Base-by-base conservation (phyloP, 2,113 vertebrate species). In the Chaenocephalus aceratus region DNA sequence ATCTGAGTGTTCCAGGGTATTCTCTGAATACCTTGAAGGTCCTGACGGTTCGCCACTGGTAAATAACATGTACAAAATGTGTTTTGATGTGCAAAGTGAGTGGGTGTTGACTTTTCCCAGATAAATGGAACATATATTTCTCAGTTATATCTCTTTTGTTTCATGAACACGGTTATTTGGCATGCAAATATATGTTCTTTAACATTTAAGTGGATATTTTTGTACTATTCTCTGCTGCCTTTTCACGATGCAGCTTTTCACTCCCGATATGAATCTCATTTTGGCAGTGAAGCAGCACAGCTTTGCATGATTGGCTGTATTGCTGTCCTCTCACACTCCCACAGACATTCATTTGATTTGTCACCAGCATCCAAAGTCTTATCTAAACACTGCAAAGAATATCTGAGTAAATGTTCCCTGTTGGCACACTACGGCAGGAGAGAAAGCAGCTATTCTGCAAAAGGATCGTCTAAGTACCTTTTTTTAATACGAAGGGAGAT, bases 301-400 rank as follows among this genome's bases (percentile, higher is more conserved):
- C 90, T 94, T 94, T 94, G 94, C 93, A 93, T 94, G 92, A 94
- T 86, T 90, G 92, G 91, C 87, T 87, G 85, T 90, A 90, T 88
- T 75, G 72, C 87, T 83, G 79, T 83, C 86, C 72, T 90, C 87
- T 90, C 89, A 85, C 92, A 90, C 89, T 90, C 89, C 90, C 89
- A 88, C 88, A 91, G 88, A 90, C 87, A 87, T 75, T 87, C 90
- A 82, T 91, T 83, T 90, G 84, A 93, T 95, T 94, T 93, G 91
- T 94, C 93, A 94, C 87, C 77, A 83, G 91, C 91, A 92, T 91
- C 89, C 91, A 85, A 88, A 82, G 93, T 92, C 92, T 92, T 85
- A 92, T 88, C 87, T 89, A 91, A 92, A 93, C 88, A 88, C 86
- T 89, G 91, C 85, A 63, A 92, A 91, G 87, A 89, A 84, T 88